phyloP scores from a whole-genome alignment of 1,140 invertebrate genomes.

The Calephelis nemesis region DNA sequence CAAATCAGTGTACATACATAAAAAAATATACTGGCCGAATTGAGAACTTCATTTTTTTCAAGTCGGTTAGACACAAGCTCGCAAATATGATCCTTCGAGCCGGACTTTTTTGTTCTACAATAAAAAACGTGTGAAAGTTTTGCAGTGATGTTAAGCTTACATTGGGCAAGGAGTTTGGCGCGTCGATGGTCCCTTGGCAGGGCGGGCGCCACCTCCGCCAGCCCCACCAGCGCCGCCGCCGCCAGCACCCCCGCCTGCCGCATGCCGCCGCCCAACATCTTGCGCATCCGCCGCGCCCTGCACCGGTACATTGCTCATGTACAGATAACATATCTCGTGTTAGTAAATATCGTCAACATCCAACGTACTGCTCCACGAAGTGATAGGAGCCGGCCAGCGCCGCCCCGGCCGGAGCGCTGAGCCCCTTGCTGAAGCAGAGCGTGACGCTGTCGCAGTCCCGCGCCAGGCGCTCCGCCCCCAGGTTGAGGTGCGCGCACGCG shows the following conservation, averaged over 20 bases:
- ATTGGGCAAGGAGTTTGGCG: constrained; percentile 84
- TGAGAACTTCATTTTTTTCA: too few species aligned
- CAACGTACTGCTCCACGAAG: constrained; percentile 85
- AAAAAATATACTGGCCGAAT: too few species aligned
- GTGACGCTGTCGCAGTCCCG: constrained; percentile 88
- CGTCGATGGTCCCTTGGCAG: constrained; percentile 90
- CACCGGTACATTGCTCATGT: background rate
- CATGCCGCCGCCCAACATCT: constrained; percentile 95
- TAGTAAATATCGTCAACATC: too few species aligned
- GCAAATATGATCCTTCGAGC: too few species aligned
- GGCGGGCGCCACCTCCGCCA: constrained; percentile 86
- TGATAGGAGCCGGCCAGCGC: constrained; percentile 87
- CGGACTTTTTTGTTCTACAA: too few species aligned
- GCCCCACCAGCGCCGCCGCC: constrained; percentile 90
- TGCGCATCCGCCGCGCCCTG: constrained; percentile 88
- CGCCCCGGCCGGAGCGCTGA: constrained; percentile 94
- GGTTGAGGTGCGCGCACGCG: constrained; percentile 84
- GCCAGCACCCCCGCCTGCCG: constrained; percentile 93
- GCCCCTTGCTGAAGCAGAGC: constrained; percentile 92
- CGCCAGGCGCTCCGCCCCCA: constrained; percentile 81
- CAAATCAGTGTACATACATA: too few species aligned
- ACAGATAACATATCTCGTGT: too few species aligned
- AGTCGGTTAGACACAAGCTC: too few species aligned
- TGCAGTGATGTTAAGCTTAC: constrained; percentile 57
- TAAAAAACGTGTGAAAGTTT: too few species aligned